A percentile compares a stretch with the other conserved stretches of the same genome.
Evolutionary conservation across 1,140 invertebrate genomes (phyloP).

Genomic region (Bicyclus anynana): DNA sequence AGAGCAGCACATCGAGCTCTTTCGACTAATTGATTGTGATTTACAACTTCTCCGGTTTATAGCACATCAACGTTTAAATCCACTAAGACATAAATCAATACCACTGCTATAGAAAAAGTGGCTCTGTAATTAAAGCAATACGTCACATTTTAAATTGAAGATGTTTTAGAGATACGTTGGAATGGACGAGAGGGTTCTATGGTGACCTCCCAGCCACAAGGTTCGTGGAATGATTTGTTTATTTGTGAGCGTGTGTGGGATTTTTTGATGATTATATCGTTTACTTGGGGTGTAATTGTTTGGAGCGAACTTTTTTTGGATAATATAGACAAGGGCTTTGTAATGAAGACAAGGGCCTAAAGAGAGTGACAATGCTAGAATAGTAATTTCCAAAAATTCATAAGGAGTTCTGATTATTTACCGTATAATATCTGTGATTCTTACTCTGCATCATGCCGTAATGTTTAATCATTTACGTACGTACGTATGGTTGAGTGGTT

Average conservation of each 20-base stretch:
- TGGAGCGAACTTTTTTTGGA: slow-evolving; percentile 19
- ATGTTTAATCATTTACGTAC: too few species aligned
- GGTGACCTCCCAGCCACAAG: slow-evolving; percentile 33
- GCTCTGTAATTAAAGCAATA: slow-evolving; percentile 12
- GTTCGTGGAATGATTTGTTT: slow-evolving; percentile 48
- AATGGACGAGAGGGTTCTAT: background rate
- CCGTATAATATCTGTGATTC: too few species aligned
- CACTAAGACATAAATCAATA: slow-evolving; percentile 26
- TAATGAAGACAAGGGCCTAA: too few species aligned
- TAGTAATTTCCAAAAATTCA: too few species aligned
- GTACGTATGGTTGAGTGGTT: too few species aligned
- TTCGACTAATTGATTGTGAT: slow-evolving; percentile 57
- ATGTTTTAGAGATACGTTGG: slow-evolving; percentile 4
- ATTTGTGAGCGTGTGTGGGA: slow-evolving; percentile 54
- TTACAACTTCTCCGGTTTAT: slow-evolving; percentile 55
- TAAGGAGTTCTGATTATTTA: too few species aligned
- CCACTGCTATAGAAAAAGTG: slow-evolving; percentile 15
- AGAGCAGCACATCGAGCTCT: slow-evolving; percentile 32
- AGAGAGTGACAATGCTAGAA: too few species aligned
- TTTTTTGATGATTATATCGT: slow-evolving; percentile 37
- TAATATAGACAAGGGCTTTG: too few species aligned
- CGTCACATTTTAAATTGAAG: slow-evolving; percentile 12
- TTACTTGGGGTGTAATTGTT: slow-evolving; percentile 22
- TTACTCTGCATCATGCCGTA: too few species aligned
- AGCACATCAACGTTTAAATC: slow-evolving; percentile 22